Conservation (phyloP, 2,113 vertebrate genomes). For the Tragelaphus scriptus region DNA sequence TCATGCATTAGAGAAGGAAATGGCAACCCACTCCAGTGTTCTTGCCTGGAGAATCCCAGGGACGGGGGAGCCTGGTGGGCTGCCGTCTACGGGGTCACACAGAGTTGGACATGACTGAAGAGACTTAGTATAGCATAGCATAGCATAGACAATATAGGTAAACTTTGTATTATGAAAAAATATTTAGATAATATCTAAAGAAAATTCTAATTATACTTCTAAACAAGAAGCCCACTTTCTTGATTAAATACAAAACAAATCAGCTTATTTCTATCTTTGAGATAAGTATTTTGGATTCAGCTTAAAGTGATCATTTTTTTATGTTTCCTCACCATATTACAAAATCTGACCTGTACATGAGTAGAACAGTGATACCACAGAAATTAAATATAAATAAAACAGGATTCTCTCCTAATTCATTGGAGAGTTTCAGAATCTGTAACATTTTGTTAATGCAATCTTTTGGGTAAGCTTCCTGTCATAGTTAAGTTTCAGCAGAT, state of each 20-base stretch:
- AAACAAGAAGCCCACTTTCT: not conserved
- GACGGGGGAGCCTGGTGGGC: no score
- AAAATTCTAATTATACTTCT: not conserved
- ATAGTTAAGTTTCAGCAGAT: slow-evolving; percentile 37
- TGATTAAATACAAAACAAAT: not conserved
- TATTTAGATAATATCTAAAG: not conserved
- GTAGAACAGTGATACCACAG: not conserved
- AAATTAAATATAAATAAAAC: not conserved
- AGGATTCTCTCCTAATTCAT: not conserved
- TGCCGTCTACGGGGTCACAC: no score
- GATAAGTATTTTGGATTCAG: not conserved
- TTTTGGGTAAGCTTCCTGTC: slow-evolving; percentile 13
- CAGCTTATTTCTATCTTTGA: not conserved
- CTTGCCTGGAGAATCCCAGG: no score
- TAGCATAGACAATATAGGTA: not conserved
- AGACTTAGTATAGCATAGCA: no score
- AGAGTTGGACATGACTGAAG: no score
- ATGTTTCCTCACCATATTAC: not conserved
- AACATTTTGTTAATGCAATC: slow-evolving; percentile 3
- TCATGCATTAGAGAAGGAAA: no score
- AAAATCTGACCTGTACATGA: not conserved
- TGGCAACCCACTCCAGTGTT: no score
- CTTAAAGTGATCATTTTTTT: not conserved
- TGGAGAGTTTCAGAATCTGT: slow-evolving; percentile 27
- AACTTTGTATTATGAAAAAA: slow-evolving; percentile 12